Evolutionary conservation across 2,113 vertebrate genomes (phyloP).

Genomic region (Castor canadensis): DNA sequence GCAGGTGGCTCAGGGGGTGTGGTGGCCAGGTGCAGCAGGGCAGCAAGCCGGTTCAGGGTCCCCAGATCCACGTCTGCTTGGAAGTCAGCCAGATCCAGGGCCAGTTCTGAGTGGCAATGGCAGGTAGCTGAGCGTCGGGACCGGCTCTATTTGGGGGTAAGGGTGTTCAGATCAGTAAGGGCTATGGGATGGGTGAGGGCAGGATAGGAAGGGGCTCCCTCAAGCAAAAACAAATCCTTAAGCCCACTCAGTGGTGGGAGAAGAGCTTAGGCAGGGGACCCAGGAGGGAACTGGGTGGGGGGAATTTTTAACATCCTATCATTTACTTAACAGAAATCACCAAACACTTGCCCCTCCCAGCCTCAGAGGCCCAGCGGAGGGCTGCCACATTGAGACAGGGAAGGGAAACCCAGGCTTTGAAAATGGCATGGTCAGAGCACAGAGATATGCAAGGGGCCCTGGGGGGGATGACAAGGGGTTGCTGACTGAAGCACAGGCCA

Average conservation of each 20-base stretch:
- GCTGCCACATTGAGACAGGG: neutral
- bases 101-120: conserved; percentile 76
- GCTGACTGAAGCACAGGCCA: neutral
- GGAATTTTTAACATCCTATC: neutral
- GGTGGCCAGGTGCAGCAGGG: conserved; percentile 64
- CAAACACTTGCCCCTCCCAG: neutral
- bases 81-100: conserved; percentile 77
- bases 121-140: conserved; percentile 59
- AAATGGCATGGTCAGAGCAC: neutral
- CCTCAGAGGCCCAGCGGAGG: neutral
- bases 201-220: neutral
- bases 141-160: conserved; percentile 65
- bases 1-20: neutral
- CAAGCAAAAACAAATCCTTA: neutral
- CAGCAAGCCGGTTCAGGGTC: conserved; percentile 78
- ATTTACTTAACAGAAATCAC: too few species aligned
- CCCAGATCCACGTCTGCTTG: conserved; percentile 80
- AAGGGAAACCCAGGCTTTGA: neutral
- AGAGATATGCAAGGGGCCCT: accelerated
- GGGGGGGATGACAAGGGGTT: accelerated
- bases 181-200: neutral
- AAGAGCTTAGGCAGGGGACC: neutral
- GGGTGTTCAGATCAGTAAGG: neutral
- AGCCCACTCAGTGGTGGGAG: neutral
- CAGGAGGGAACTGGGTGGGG: neutral